Evolutionary conservation across 2,113 vertebrate species (phyloP), one percentile per base, ranked within the genome.

Genomic region (Oncorhynchus mykiss): DNA sequence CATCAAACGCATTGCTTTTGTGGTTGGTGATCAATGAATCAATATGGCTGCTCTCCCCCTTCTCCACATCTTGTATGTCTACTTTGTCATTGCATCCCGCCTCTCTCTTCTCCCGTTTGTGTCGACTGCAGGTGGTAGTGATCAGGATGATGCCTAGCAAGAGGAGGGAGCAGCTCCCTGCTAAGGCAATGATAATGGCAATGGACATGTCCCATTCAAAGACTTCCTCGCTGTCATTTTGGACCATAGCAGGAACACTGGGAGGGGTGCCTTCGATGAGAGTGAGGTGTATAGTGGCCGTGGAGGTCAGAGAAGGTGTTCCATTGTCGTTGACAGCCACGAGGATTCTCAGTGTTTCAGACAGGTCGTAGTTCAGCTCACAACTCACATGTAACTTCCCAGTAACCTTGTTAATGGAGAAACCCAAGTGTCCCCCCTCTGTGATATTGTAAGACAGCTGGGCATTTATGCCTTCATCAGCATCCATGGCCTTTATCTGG

Each of bases 131-230:
- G 75, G 96, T 96, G 84, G 97, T 97, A 76, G 96, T 96, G 0
- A 97, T 97, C 80, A 96, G 94, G 90, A 99, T 93, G 85, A 97
- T 98, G 76, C 96, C 96, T 77, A 96, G 92, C 77, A 98, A 92
- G 20, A 99, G 95, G 75, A 99, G 91, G 9, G 96, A 96, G 90
- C 96, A 98, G 90, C 96, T 97, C 71, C 96, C 96, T 0, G 96
- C 97, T 84, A 99, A 89, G 78, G 97, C 90, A 0, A 97, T 93
- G 88, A 99, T 98, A 31, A 99, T 95, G 0, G 97, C 95, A 74
- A 93, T 45, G 39, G 39, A 45, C 39, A 45, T 93, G 87, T 97
- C 96, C 97, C 96, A 98, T 20, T 94, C 94, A 72, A 95, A 90
- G 4, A 79, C 89, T 87, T 89, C 90, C 20, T 86, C 85, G 2